These are phyloP conservation scores for Calcarius lapponicus DNA, from an alignment of 2,797 vertebrate genomes.

Conservation along the genomic window DNA sequence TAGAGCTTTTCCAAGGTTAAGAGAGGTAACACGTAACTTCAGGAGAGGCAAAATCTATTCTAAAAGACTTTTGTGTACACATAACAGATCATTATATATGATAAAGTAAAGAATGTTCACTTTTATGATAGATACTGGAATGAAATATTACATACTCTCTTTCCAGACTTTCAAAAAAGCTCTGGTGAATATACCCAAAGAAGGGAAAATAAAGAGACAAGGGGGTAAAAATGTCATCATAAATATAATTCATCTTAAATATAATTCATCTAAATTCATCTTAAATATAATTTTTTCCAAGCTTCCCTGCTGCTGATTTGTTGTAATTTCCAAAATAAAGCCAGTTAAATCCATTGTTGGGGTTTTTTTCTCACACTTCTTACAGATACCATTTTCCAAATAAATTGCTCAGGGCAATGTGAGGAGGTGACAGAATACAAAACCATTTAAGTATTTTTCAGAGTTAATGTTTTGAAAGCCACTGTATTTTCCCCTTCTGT, in stretches of 20 bases:
- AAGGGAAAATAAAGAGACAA: background rate
- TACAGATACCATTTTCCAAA: background rate
- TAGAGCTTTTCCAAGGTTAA: conserved; percentile 24
- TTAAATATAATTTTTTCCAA: background rate
- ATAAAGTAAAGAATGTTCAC: background rate
- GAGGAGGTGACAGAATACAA: background rate
- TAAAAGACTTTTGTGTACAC: background rate
- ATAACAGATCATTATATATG: background rate
- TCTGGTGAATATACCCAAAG: background rate
- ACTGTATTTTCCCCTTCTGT: background rate
- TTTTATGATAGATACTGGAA: background rate
- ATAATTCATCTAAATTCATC: too few species aligned
- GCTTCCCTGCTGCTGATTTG: background rate
- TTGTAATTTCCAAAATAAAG: background rate
- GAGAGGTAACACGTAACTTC: conserved; percentile 2
- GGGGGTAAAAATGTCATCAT: background rate
- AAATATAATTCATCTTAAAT: background rate
- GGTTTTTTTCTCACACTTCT: background rate
- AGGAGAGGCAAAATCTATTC: background rate
- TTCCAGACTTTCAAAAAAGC: background rate
- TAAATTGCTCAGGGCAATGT: background rate
- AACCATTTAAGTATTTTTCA: background rate
- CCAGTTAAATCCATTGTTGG: background rate
- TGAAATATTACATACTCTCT: background rate
- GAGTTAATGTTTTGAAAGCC: background rate